A percentile compares a stretch with the other conserved stretches of the same genome.
Conservation (phyloP, 2,797 vertebrate species). For the Poecilia gillii region DNA sequence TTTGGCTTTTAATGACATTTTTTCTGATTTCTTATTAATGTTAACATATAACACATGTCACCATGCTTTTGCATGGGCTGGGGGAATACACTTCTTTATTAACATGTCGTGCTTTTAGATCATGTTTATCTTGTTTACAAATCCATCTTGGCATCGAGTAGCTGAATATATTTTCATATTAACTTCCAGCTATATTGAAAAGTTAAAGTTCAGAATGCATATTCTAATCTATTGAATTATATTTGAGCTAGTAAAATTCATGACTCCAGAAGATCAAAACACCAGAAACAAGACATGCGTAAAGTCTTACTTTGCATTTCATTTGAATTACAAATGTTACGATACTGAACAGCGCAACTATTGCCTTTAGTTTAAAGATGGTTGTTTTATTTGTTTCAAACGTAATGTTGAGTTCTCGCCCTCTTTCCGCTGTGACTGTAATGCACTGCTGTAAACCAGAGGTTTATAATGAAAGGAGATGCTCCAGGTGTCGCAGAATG, state of each 20-base stretch:
- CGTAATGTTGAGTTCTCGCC: neutral
- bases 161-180: neutral
- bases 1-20: neutral
- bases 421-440: neutral
- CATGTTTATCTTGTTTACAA: neutral
- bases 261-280: neutral
- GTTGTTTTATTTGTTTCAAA: neutral
- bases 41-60: neutral
- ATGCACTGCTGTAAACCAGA: conserved; percentile 25
- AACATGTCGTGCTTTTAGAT: neutral
- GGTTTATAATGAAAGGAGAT: conserved; percentile 11
- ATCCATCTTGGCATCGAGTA: neutral
- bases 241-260: neutral
- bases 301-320: neutral
- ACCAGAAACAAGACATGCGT: neutral
- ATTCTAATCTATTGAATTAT: neutral
- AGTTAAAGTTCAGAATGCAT: neutral
- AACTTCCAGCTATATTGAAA: neutral
- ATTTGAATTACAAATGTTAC: conserved; percentile 4
- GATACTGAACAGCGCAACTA: neutral
- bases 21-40: neutral
- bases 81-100: neutral
- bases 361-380: neutral
- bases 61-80: neutral
- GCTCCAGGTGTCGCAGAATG: conserved; percentile 17